Evolutionary conservation across 1,140 invertebrate genomes (phyloP).

Genomic region (Aphelenchoides fujianensis): DNA sequence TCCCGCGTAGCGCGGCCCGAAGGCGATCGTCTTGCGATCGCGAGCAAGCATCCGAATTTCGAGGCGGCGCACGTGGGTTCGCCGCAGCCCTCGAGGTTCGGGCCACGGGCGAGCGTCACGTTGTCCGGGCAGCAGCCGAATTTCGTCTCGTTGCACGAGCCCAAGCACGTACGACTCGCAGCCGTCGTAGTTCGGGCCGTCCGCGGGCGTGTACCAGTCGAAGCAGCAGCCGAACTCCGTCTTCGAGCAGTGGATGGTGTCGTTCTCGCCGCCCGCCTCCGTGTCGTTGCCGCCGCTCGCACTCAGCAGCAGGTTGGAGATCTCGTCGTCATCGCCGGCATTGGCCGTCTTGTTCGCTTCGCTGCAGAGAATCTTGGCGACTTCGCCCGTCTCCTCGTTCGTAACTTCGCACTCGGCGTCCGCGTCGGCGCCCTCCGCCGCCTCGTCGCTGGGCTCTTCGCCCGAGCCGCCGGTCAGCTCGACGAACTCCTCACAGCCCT

Average conservation of each 20-base stretch:
- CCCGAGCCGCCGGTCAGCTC: slow-evolving; percentile 37
- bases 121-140: slow-evolving; percentile 83
- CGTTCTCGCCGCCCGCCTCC: slow-evolving; percentile 39
- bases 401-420: slow-evolving; percentile 54
- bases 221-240: slow-evolving; percentile 73
- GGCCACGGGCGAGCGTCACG: slow-evolving; percentile 73
- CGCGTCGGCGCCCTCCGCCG: slow-evolving; percentile 40
- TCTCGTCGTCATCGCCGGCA: slow-evolving; percentile 24
- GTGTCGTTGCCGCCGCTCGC: slow-evolving; percentile 31
- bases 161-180: slow-evolving; percentile 57
- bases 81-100: slow-evolving; percentile 75
- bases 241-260: slow-evolving; percentile 61
- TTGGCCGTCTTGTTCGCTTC: slow-evolving; percentile 23
- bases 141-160: slow-evolving; percentile 63
- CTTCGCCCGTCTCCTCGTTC: slow-evolving; percentile 64
- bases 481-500: slow-evolving; percentile 66
- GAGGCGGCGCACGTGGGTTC: slow-evolving; percentile 73
- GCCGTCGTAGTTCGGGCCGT: slow-evolving; percentile 70
- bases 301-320: slow-evolving; percentile 23
- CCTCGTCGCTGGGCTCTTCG: slow-evolving; percentile 45
- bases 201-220: slow-evolving; percentile 77
- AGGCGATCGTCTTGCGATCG: slow-evolving; percentile 60
- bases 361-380: slow-evolving; percentile 62
- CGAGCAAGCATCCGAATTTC: slow-evolving; percentile 65
- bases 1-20: slow-evolving; percentile 57